Base-by-base conservation (phyloP, 2,888 invertebrate species). In the Scaptodrosophila latifasciaeformis region DNA sequence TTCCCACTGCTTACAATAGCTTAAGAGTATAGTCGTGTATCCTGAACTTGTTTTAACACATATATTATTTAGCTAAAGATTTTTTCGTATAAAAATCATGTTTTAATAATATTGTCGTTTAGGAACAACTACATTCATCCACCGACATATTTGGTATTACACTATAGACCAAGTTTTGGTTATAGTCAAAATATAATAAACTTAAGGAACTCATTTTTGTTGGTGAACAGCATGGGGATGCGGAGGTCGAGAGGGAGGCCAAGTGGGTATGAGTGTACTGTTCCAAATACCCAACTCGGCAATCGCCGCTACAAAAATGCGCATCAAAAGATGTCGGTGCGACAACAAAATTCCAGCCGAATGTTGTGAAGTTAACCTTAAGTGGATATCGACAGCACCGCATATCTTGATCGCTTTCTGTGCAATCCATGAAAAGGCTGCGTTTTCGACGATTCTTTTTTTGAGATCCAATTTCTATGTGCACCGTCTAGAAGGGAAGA, bases 311-410 rank as follows among this genome's bases (percentile, higher is more conserved):
- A 88, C 99, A 99, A 88, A 97, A 97, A 87, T 96, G 96, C 5
- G 98, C 97, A 81, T 95, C 94, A 88, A 97, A 99, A 58, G 92
- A 90, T 80, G 95, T 96, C 0, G 99, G 99, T 0, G 97, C 97
- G 55, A 99, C 96, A 78, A 99, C 95, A 92, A 97, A 99, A 84
- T 97, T 96, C 96, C 97, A 98, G 19, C 97, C 97, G 83, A 98
- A 96, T 46, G 82, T 82, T 15, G 82, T 82, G 85, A 99, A 99
- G 88, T 97, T 96, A 12, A 99, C 96, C 10, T 92, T 92, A 37
- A 98, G 89, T 0, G 97, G 96, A 86, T 96, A 97, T 2, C 97
- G 92, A 84, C 99, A 99, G 87, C 99, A 99, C 40, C 95, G 90
- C 21, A 91, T 90, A 81, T 96, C 95, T 68, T 92, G 82, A 50